Conservation (phyloP, 2,797 vertebrate genomes). For the Vireo griseus region DNA sequence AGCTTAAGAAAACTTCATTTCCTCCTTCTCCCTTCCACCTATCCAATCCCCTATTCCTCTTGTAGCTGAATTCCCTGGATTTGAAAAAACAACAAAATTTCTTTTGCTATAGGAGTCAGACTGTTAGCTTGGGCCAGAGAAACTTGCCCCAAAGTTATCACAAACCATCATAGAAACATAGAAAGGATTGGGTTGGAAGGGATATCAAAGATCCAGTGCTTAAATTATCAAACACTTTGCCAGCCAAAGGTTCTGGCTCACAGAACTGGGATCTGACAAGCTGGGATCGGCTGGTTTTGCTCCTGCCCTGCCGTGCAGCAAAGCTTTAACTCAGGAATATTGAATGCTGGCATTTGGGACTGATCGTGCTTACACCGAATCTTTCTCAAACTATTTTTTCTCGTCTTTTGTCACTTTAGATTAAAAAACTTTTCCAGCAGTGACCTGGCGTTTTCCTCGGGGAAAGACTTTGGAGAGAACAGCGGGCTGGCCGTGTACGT, state of each 20-base stretch:
- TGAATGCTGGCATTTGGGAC: background rate
- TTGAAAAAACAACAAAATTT: background rate
- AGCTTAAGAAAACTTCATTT: background rate
- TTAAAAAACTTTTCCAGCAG: conserved; percentile 89
- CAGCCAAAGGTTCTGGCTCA: background rate
- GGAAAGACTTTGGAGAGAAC: conserved; percentile 82
- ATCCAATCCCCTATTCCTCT: background rate
- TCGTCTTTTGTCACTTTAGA: conserved; percentile 66
- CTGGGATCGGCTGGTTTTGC: background rate
- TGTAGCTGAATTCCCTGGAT: background rate
- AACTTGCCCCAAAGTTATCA: background rate
- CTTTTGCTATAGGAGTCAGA: background rate
- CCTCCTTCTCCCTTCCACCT: background rate
- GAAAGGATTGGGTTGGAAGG: background rate
- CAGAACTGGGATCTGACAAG: background rate
- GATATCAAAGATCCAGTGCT: background rate
- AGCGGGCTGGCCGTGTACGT: conserved; percentile 87
- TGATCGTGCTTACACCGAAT: rapidly evolving
- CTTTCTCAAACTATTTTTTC: background rate
- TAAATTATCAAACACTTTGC: background rate
- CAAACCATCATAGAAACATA: background rate
- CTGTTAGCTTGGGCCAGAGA: background rate
- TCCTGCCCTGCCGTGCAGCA: background rate
- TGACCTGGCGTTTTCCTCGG: conserved; percentile 84
- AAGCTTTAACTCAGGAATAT: background rate